Evolutionary conservation across 2,888 invertebrate species (phyloP), one percentile per base, ranked within the genome.

Genomic region (Hetaerina titia): DNA sequence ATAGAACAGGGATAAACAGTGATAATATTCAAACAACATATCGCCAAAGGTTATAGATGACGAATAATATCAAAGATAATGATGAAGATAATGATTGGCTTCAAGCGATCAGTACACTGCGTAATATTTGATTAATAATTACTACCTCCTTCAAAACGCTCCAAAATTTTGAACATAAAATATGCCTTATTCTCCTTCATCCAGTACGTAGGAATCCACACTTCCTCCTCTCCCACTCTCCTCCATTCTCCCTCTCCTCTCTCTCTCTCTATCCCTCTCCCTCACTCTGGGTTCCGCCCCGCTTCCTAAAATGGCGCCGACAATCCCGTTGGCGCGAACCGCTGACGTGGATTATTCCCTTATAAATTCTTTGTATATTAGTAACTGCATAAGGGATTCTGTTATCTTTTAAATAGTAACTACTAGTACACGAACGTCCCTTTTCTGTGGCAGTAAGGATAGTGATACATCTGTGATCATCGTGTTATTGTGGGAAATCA

Each of bases 231-330:
- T 31, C 31, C 4, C 81, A 13, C 81, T 31, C 81, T 31, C 81
- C 31, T 31, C 74, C 13, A 5, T 31, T 13, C 81, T 81, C n/a
- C 31, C 9, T 31, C 31, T 7, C 45, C 81, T 13, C 81, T 69
- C 17, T 22, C 31, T 31, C 81, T n/a, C 19, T 81, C 81, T 22
- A 19, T 31, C 19, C 81, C 81, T 81, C 81, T 81, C 22, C 81
- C 81, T 81, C 81, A 81, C 81, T 11, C 4, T 31, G 31, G 81
- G 81, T 81, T 81, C 25, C 81, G 81, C 81, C 81, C 81, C 81
- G 19, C 81, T 81, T 81, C 31, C 81, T 81, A 81, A 81, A 81
- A 81, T 81, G 81, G 81, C 81, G 81, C 81, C 81, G 25, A 25
- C 81, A 22, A 31, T 31, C 0, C 8, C 81, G 31, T 11, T 25